A percentile compares a stretch with the other conserved stretches of the same genome.
phyloP scores from a whole-genome alignment of 2,888 invertebrate species.

The Disparrhopalites patrizii region DNA sequence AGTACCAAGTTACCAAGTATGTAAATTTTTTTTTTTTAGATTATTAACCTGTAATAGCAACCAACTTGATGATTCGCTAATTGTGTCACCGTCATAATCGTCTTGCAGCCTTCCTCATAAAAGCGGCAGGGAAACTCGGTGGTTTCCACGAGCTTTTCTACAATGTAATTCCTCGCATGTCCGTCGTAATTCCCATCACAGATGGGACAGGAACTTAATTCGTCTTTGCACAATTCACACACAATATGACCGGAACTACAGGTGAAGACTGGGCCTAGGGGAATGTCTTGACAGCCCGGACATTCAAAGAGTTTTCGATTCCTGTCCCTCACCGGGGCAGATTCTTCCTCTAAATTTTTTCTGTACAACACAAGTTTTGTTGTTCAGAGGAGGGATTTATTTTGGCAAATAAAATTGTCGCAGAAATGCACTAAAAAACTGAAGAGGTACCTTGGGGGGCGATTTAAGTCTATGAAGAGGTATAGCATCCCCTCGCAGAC shows the following conservation, averaged over 20 bases:
- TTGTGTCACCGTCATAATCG: background rate
- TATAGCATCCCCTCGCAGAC: too few relatives aligned
- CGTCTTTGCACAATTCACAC: background rate
- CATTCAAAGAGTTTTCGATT: conserved; percentile 9
- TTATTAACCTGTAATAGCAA: background rate
- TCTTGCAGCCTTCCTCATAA: background rate
- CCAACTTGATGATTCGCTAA: background rate
- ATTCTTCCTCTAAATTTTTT: too few relatives aligned
- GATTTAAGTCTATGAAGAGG: too few relatives aligned
- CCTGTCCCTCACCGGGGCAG: too few relatives aligned
- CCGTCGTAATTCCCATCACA: conserved; percentile 1
- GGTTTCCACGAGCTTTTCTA: background rate
- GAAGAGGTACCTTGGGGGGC: too few relatives aligned
- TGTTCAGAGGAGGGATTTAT: too few relatives aligned
- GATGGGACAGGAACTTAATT: background rate
- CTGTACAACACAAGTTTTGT: too few relatives aligned
- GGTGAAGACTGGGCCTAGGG: background rate
- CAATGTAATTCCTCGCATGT: background rate
- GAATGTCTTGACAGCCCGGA: conserved; percentile 5
- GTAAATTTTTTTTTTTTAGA: background rate
- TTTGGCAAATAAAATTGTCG: too few relatives aligned
- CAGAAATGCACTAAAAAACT: too few relatives aligned
- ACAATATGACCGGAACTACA: conserved; percentile 16
- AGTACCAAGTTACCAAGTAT: too few relatives aligned
- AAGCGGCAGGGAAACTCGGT: background rate